A percentile compares a stretch with the other conserved stretches of the same genome.
phyloP scores from a whole-genome alignment of 2,797 vertebrate genomes.

The Tapera naevia region DNA sequence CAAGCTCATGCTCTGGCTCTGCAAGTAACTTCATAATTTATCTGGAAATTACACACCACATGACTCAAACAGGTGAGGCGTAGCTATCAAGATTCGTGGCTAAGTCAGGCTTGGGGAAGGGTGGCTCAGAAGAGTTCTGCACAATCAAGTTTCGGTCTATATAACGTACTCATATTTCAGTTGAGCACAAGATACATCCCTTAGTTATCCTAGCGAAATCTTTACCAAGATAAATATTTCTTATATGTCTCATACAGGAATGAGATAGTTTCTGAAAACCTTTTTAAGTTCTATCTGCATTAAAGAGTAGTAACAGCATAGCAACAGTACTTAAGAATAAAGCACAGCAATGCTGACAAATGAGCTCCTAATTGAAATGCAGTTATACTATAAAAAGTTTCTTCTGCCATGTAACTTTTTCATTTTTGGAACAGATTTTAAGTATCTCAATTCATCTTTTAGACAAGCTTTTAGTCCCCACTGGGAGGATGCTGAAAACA shows the following conservation, averaged over 20 bases:
- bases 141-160: not conserved
- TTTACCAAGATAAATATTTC: not conserved
- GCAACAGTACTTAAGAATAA: not conserved
- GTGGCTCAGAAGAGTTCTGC: not conserved
- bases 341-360: not conserved
- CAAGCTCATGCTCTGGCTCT: not conserved
- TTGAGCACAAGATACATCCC: not conserved
- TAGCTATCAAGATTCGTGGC: not conserved
- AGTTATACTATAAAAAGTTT: not conserved
- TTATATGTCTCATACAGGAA: not conserved
- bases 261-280: not conserved
- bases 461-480: not conserved
- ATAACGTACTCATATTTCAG: not conserved
- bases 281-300: not conserved
- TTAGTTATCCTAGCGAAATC: not conserved
- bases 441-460: not conserved
- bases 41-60: not conserved
- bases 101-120: not conserved
- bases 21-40: not conserved
- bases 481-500: not conserved
- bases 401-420: not conserved
- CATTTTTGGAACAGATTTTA: not conserved
- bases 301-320: not conserved
- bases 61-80: not conserved
- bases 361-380: not conserved